phyloP scores from a whole-genome alignment of 2,888 invertebrate genomes.

The Allacma fusca region DNA sequence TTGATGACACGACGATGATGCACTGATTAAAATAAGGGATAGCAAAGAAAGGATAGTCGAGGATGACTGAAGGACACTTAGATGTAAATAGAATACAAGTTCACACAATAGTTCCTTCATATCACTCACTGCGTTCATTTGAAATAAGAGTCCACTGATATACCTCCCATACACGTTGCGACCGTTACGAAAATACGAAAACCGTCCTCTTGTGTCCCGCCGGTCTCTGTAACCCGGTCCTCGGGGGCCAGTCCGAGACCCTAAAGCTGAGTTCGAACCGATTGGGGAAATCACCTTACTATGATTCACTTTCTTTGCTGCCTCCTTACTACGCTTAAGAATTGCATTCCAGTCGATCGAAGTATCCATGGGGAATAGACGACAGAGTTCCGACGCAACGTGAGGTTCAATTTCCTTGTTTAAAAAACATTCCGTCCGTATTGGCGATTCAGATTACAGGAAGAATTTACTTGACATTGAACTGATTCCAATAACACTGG shows the following conservation, averaged over 20 bases:
- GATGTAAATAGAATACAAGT: constrained; percentile 30
- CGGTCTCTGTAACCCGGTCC: constrained; percentile 66
- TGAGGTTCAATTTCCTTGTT: constrained; percentile 91
- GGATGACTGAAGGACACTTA: constrained; percentile 28
- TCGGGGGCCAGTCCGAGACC: constrained; percentile 66
- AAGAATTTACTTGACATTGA: too few relatives aligned
- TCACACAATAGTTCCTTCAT: constrained; percentile 34
- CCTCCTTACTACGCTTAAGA: constrained; percentile 83
- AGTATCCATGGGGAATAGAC: constrained; percentile 92
- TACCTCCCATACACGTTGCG: constrained; percentile 61
- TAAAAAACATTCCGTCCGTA: background rate
- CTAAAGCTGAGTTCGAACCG: constrained; percentile 63
- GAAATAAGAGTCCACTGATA: constrained; percentile 61
- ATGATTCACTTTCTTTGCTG: constrained; percentile 72
- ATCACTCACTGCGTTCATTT: constrained; percentile 48
- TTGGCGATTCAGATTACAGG: background rate
- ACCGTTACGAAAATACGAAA: constrained; percentile 53
- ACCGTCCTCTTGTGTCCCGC: constrained; percentile 52
- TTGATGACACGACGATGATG: constrained; percentile 30
- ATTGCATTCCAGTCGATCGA: constrained; percentile 87
- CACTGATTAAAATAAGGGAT: constrained; percentile 30
- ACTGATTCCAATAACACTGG: too few relatives aligned
- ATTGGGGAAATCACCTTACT: constrained; percentile 68
- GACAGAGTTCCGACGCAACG: constrained; percentile 92
- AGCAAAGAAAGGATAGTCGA: constrained; percentile 31